Percentiles rank a stretch among this genome's conserved stretches.
These are phyloP conservation scores for Dendrocincla fuliginosa DNA, from an alignment of 2,797 vertebrate genomes.

Conservation along the genomic window DNA sequence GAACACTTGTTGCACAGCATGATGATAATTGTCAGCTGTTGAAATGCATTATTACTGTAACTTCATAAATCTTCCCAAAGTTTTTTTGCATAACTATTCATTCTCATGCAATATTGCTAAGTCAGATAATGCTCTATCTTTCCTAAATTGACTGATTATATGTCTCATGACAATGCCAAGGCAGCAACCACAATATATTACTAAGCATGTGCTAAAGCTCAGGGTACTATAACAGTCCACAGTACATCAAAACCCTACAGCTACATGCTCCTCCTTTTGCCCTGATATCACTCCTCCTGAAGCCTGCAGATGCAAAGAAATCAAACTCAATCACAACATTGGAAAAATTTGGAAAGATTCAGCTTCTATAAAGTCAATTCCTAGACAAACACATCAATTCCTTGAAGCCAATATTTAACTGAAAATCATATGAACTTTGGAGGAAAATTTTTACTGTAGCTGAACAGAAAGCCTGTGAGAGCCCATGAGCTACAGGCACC, in stretches of 20 bases:
- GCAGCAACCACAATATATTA: background rate
- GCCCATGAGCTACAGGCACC: fast-evolving
- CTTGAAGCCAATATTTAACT: background rate
- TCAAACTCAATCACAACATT: background rate
- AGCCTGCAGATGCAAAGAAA: background rate
- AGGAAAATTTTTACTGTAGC: background rate
- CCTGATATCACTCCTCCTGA: background rate
- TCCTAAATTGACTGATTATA: background rate
- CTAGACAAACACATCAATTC: background rate
- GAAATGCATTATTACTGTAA: background rate
- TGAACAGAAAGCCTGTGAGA: background rate
- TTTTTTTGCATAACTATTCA: background rate
- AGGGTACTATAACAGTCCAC: background rate
- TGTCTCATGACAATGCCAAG: background rate
- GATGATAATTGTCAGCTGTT: background rate
- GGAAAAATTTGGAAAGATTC: background rate
- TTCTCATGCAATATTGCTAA: background rate
- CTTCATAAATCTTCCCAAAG: background rate
- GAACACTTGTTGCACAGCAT: background rate
- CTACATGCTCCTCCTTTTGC: background rate
- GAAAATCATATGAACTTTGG: background rate
- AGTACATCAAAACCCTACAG: background rate
- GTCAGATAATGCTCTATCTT: background rate
- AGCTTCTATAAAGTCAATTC: background rate
- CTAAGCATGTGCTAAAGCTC: background rate